A percentile compares a stretch with the other conserved stretches of the same genome.
These are phyloP conservation scores for Percopsis transmontana DNA, from an alignment of 2,113 vertebrate genomes.

Conservation along the genomic window DNA sequence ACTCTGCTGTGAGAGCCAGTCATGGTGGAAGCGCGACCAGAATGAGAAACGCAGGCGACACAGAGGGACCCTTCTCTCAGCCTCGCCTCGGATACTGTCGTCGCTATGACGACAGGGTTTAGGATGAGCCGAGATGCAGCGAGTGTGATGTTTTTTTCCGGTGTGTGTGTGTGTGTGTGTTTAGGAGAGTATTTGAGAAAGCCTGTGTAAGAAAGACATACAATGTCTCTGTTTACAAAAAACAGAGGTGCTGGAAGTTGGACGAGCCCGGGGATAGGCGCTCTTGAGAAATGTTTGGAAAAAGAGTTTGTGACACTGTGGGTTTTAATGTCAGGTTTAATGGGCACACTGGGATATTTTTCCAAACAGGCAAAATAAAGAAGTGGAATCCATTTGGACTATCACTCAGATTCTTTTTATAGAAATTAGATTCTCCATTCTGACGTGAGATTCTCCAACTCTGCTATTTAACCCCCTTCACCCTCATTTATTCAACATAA, in stretches of 20 bases:
- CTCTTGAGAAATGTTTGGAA: constrained; percentile 11
- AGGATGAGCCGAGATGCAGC: constrained; percentile 40
- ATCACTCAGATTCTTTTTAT: neutral
- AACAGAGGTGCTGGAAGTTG: neutral
- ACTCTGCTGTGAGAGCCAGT: constrained; percentile 31
- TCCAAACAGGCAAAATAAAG: neutral
- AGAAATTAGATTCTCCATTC: neutral
- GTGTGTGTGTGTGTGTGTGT: neutral
- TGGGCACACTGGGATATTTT: neutral
- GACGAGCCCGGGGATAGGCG: neutral
- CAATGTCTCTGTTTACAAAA: neutral
- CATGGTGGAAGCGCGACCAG: constrained; percentile 49
- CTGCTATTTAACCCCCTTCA: constrained; percentile 5
- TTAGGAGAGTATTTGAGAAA: neutral
- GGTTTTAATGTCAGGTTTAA: neutral
- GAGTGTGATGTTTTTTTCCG: constrained; percentile 42
- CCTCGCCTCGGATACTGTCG: constrained; percentile 43
- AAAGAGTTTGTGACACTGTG: constrained; percentile 7
- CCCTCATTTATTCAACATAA: constrained; percentile 7
- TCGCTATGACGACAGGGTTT: constrained; percentile 70
- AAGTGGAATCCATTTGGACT: neutral
- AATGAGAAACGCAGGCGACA: constrained; percentile 70
- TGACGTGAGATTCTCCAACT: neutral
- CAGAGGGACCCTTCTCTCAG: constrained; percentile 74
- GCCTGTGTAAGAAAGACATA: neutral